Percentiles rank a stretch among this genome's conserved stretches.
Evolutionary conservation across 2,888 invertebrate species (phyloP).

Genomic region (Agrenia bidenticulata): DNA sequence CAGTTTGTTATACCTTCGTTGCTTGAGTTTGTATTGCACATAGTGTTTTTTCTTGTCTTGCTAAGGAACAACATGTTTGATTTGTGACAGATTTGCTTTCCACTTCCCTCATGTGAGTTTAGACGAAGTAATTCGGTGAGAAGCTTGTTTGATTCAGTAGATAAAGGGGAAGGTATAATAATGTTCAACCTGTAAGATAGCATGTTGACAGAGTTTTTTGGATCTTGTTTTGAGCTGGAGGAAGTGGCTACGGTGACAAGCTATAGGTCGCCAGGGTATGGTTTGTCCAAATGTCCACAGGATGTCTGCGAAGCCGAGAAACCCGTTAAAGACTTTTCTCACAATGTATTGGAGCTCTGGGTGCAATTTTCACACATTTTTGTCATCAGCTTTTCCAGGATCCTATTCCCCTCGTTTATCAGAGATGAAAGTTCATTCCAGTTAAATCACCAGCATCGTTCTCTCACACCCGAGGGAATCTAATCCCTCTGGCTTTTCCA

Average conservation of each 20-base stretch:
- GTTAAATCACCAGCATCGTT: constrained; percentile 51
- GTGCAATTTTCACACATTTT: constrained; percentile 53
- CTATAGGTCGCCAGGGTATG: constrained; percentile 52
- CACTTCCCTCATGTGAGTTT: not conserved
- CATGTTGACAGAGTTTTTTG: constrained; percentile 22
- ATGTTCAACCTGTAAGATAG: constrained; percentile 11
- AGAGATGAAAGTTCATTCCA: constrained; percentile 53
- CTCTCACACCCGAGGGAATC: constrained; percentile 42
- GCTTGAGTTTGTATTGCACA: no score
- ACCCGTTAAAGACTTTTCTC: constrained; percentile 30
- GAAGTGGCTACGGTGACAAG: constrained; percentile 27
- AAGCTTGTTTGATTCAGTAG: constrained; percentile 21
- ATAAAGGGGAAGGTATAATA: constrained; percentile 14
- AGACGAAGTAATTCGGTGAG: constrained; percentile 12
- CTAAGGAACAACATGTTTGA: not conserved
- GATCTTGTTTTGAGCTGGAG: constrained; percentile 12
- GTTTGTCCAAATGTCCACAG: constrained; percentile 46
- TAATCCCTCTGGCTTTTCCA: constrained; percentile 18
- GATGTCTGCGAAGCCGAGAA: constrained; percentile 22
- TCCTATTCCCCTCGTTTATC: constrained; percentile 51
- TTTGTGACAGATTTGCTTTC: not conserved
- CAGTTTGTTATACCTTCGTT: no score
- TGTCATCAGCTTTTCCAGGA: constrained; percentile 50
- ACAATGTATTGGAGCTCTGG: constrained; percentile 52
- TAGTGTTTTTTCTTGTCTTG: no score